Evolutionary conservation across 2,113 vertebrate species (phyloP).

Genomic region (Cricetomys ansorgei): DNA sequence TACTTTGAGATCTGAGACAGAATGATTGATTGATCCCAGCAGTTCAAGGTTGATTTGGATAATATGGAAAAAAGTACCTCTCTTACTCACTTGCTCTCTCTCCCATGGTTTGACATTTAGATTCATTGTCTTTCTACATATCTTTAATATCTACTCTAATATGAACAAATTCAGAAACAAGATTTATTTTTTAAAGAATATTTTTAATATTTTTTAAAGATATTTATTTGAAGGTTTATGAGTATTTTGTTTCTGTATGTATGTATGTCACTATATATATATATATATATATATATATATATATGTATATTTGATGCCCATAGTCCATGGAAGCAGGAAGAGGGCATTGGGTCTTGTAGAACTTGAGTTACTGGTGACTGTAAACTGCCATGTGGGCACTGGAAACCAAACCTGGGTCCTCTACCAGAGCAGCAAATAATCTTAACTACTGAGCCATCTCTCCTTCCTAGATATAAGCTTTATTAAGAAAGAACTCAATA

Average conservation of each 20-base stretch:
- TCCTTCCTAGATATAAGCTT: not conserved
- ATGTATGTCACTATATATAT: not conserved
- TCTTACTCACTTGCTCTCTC: not conserved
- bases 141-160: not conserved
- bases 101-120: not conserved
- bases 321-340: not conserved
- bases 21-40: not conserved
- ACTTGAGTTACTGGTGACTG: not conserved
- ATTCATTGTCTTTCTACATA: not conserved
- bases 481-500: not conserved
- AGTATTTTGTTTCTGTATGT: not conserved
- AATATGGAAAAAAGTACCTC: not conserved
- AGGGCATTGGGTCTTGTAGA: not conserved
- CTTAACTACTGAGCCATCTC: not conserved
- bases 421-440: not conserved
- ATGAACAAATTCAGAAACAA: slow-evolving; percentile 4
- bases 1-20: not conserved
- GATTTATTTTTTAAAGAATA: not conserved
- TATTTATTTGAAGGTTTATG: not conserved
- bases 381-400: not conserved
- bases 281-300: not conserved
- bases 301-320: not conserved
- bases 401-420: not conserved
- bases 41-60: not conserved
- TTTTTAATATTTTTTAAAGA: not conserved